Evolutionary conservation across 2,888 invertebrate genomes (phyloP).

Genomic region (Drosophila flavopinicola): DNA sequence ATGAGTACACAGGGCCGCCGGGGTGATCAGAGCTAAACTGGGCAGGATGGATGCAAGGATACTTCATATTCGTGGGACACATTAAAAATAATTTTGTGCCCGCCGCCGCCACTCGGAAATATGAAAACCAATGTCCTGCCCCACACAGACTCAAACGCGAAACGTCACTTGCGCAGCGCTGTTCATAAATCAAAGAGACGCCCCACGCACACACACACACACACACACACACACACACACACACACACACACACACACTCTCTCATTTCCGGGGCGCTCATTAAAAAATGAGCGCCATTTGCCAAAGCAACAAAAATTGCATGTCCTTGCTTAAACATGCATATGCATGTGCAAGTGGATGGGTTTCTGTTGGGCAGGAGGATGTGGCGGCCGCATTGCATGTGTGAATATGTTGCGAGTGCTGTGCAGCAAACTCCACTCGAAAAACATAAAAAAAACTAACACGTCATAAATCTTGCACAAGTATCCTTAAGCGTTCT

Average conservation of each 20-base stretch:
- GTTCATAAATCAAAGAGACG: constrained; percentile 72
- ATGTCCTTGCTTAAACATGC: constrained; percentile 65
- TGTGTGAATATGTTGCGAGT: constrained; percentile 30
- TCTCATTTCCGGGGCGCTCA: constrained; percentile 68
- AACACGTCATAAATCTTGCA: constrained; percentile 76
- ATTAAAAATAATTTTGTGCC: constrained; percentile 63
- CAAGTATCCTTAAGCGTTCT: constrained; percentile 74
- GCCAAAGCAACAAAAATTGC: constrained; percentile 68
- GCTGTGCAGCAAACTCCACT: constrained; percentile 59
- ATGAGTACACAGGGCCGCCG: constrained; percentile 23
- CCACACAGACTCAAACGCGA: constrained; percentile 20
- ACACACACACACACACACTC: not conserved
- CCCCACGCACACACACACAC: constrained; percentile 24
- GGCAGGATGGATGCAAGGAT: constrained; percentile 10
- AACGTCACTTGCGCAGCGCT: constrained; percentile 60
- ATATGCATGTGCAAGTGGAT: constrained; percentile 55
- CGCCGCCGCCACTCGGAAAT: constrained; percentile 30
- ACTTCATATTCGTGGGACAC: constrained; percentile 44
- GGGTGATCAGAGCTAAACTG: not conserved
- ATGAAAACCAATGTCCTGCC: constrained; percentile 37
- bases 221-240: not conserved
- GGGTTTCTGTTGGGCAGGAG: constrained; percentile 9
- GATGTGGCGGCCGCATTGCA: constrained; percentile 3
- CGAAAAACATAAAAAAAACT: constrained; percentile 51
- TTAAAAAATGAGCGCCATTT: constrained; percentile 77